Evolutionary conservation across 2,888 invertebrate genomes (phyloP), one percentile per base, ranked within the genome.

Genomic region (Hirudinaria manillensis): DNA sequence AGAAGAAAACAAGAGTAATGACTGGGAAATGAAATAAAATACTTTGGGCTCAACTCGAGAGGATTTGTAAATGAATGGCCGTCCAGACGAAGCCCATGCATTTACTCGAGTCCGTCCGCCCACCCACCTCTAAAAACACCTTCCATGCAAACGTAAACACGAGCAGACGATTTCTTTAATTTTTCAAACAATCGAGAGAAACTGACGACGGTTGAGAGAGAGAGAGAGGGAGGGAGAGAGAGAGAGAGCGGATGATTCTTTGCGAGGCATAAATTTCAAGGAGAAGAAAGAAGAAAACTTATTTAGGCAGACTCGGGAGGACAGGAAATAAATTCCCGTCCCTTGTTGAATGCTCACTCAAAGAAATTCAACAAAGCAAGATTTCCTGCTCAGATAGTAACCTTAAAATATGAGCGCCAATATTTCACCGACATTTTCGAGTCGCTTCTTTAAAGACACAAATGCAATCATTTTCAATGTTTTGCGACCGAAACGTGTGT

Each of bases 1-100:
- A 68, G 68, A 68, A 68, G 36, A 68, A 68, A 32, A 68, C 68
- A 68, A 32, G 36, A 68, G 36, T 68, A 68, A 68, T 68, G 68
- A n/a, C 68, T 4, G 32, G 19, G 68, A 68, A 68, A 68, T 68
- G 68, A 36, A 68, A 68, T 68, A 68, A 68, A 61, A 61, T 61
- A 61, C 61, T 61, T 61, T 68, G n/a, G 36, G 68, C 36, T 32
- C 36, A 68, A 32, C 68, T 34, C 68, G n/a, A 36, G 68, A 68
- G 67, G 68, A 68, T 68, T 68, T 29, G 27, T n/a, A 34, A 68
- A 68, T 68, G 21, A 34, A 68, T 68, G 68, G 34, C 32, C 36
- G 34, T 3, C 29, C 13, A 29, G 32, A 68, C n/a, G 68, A 34
- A 3, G 34, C 36, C 34, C 32, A 68, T 68, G 68, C 34, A 16